phyloP scores from a whole-genome alignment of 2,797 vertebrate genomes.

The Parauchenoglanis ngamensis region DNA sequence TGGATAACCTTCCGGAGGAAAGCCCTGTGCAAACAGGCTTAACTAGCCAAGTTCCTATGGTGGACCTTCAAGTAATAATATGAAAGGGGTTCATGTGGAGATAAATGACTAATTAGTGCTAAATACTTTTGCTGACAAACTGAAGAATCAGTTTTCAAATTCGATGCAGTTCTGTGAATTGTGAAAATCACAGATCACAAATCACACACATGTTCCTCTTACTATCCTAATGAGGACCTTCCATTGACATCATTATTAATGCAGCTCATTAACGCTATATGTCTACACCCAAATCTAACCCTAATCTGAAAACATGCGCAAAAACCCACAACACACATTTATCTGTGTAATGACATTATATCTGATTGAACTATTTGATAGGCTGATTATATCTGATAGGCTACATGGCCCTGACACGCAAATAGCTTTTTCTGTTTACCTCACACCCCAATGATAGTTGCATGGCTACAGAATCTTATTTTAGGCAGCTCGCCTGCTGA shows the following conservation, averaged over 20 bases:
- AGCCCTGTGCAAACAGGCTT: conserved; percentile 45
- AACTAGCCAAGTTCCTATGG: conserved; percentile 39
- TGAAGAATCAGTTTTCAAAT: background rate
- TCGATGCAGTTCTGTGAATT: background rate
- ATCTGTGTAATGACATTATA: background rate
- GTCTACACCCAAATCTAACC: background rate
- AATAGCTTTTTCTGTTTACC: background rate
- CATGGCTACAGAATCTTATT: background rate
- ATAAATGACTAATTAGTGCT: background rate
- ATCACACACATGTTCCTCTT: background rate
- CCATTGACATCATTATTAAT: background rate
- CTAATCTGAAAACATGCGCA: background rate
- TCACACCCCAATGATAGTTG: background rate
- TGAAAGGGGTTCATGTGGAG: background rate
- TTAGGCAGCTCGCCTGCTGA: conserved; percentile 4
- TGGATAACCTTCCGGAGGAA: conserved; percentile 60
- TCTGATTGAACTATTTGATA: no score
- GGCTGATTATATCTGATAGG: no score
- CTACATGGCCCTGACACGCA: background rate
- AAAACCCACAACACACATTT: background rate
- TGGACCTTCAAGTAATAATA: conserved; percentile 25
- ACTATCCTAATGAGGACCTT: background rate
- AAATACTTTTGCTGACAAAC: background rate
- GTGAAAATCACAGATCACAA: background rate
- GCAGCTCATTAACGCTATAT: background rate